phyloP scores from a whole-genome alignment of 2,888 invertebrate genomes.

The Leucophenga montana region DNA sequence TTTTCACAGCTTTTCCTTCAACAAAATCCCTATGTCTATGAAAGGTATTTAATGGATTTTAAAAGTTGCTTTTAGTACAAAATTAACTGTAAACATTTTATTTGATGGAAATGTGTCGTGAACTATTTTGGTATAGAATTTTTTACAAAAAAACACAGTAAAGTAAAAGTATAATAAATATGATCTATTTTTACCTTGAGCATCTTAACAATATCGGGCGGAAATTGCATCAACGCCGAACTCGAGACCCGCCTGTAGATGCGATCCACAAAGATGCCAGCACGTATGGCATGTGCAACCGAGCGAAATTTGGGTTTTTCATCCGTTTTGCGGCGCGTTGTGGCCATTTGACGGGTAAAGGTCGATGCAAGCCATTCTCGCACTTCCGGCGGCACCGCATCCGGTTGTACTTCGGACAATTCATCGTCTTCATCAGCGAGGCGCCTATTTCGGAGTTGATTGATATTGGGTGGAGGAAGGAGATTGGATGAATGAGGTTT shows the following conservation, averaged over 20 bases:
- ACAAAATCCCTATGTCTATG: too few relatives aligned
- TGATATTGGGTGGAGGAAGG: not conserved
- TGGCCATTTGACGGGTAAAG: constrained; percentile 91
- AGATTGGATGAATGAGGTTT: not conserved
- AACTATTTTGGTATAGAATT: not conserved
- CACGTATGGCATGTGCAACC: constrained; percentile 96
- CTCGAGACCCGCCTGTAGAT: constrained; percentile 89
- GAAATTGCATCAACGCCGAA: constrained; percentile 88
- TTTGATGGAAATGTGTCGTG: too few relatives aligned
- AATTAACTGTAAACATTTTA: too few relatives aligned
- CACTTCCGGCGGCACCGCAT: constrained; percentile 96
- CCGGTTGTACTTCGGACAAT: constrained; percentile 95
- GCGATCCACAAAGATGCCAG: constrained; percentile 96
- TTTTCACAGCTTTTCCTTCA: too few relatives aligned
- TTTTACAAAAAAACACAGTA: not conserved
- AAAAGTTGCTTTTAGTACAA: too few relatives aligned
- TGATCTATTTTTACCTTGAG: constrained; percentile 89
- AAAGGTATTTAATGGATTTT: too few relatives aligned
- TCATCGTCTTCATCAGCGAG: constrained; percentile 95
- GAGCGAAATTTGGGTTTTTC: constrained; percentile 93
- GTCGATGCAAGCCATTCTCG: constrained; percentile 97
- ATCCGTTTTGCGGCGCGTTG: constrained; percentile 83
- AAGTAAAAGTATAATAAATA: not conserved
- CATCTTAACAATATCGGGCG: constrained; percentile 87
- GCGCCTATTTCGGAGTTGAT: constrained; percentile 75